Conservation (phyloP, 2,888 invertebrate species). For the Phortica okadai region DNA sequence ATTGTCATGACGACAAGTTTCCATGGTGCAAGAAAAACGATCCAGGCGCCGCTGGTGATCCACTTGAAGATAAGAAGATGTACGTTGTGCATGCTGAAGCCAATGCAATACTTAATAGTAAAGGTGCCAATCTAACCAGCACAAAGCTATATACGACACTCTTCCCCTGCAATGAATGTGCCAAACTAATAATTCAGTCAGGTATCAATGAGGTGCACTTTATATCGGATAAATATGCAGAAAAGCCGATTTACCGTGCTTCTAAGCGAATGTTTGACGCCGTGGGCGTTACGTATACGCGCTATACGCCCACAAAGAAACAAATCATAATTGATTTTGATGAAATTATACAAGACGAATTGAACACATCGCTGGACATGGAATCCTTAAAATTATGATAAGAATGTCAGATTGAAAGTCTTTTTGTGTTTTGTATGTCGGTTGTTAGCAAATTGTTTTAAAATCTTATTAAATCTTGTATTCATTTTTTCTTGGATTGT, state of each 20-base stretch:
- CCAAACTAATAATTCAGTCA: slow-evolving; percentile 96
- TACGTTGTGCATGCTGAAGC: slow-evolving; percentile 99
- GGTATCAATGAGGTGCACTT: slow-evolving; percentile 89
- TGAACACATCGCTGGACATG: slow-evolving; percentile 36
- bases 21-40: slow-evolving; percentile 86
- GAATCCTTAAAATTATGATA: neutral
- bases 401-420: too few relatives aligned
- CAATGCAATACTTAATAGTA: slow-evolving; percentile 97
- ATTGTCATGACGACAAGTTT: slow-evolving; percentile 91
- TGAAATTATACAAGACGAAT: slow-evolving; percentile 42
- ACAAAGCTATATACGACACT: slow-evolving; percentile 92
- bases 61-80: slow-evolving; percentile 86
- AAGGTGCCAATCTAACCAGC: slow-evolving; percentile 84
- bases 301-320: slow-evolving; percentile 80
- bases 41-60: slow-evolving; percentile 65
- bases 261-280: slow-evolving; percentile 89
- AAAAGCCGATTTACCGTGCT: slow-evolving; percentile 83
- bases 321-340: slow-evolving; percentile 84
- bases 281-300: slow-evolving; percentile 83
- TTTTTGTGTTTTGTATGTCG: too few relatives aligned
- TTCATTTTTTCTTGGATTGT: too few relatives aligned
- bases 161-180: slow-evolving; percentile 98
- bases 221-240: slow-evolving; percentile 87
- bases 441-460: too few relatives aligned
- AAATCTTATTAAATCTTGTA: too few relatives aligned